Conservation (phyloP, 2,888 invertebrate species). For the Adela reaumurella region DNA sequence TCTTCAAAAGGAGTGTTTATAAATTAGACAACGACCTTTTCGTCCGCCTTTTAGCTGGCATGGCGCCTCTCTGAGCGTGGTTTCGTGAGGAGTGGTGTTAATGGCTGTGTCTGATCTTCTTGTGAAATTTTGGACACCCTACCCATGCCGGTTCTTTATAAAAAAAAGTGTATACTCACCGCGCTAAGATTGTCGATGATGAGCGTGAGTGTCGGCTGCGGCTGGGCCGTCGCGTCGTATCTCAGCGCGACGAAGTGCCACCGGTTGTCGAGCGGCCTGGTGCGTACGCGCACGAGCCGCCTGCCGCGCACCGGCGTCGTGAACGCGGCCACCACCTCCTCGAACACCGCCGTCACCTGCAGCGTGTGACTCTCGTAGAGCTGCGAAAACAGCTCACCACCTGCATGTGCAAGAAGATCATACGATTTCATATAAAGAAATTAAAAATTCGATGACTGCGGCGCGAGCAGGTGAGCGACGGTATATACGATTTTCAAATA, state of each 20-base stretch:
- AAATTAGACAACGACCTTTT: no score
- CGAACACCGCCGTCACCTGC: slow-evolving; percentile 58
- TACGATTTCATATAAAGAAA: not conserved
- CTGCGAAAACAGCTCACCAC: slow-evolving; percentile 69
- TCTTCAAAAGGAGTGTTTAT: no score
- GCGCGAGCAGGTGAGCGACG: no score
- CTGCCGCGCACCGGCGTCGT: slow-evolving; percentile 48
- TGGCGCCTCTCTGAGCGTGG: no score
- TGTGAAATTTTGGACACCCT: no score
- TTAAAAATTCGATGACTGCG: no score
- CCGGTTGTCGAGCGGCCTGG: slow-evolving; percentile 71
- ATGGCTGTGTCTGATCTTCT: no score
- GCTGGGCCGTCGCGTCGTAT: slow-evolving; percentile 46
- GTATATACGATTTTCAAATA: no score
- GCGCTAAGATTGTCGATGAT: slow-evolving; percentile 1
- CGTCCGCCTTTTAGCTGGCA: no score
- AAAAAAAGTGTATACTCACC: not conserved
- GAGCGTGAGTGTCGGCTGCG: slow-evolving; percentile 13
- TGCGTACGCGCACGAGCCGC: slow-evolving; percentile 62
- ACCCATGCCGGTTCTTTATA: no score
- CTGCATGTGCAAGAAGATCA: slow-evolving; percentile 27
- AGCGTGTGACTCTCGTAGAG: slow-evolving; percentile 61
- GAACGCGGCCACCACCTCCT: slow-evolving; percentile 58
- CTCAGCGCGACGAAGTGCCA: slow-evolving; percentile 75
- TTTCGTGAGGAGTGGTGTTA: no score